These are phyloP conservation scores for Pherbina coryleti DNA, from an alignment of 2,888 invertebrate species.

Conservation along the genomic window DNA sequence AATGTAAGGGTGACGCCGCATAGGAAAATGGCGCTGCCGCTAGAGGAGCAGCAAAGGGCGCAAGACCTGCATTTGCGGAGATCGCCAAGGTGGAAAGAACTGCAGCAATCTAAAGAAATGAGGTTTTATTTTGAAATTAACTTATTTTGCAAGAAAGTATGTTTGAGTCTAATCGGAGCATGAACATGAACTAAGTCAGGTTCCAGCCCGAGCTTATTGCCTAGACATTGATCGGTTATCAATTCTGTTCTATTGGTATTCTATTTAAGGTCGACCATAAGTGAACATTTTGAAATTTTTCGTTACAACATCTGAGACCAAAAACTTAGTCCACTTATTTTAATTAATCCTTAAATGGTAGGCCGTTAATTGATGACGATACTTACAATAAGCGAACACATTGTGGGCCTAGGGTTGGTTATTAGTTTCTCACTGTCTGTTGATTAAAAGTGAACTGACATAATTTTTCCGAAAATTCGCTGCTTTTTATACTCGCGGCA, in stretches of 20 bases:
- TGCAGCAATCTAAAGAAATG: constrained; percentile 60
- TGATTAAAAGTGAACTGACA: constrained; percentile 70
- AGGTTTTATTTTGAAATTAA: not conserved
- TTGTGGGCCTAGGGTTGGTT: constrained; percentile 64
- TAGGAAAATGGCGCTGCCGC: constrained; percentile 40
- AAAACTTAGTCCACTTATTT: not conserved
- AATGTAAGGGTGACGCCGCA: constrained; percentile 42
- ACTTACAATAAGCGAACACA: constrained; percentile 70
- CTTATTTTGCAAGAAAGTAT: not conserved
- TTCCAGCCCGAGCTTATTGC: not conserved
- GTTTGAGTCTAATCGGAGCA: no score
- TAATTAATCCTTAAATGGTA: not conserved
- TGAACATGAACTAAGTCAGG: not conserved
- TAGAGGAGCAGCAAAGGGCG: constrained; percentile 56
- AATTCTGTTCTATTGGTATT: not conserved
- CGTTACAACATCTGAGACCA: not conserved
- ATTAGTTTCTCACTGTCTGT: constrained; percentile 67
- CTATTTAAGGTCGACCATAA: not conserved
- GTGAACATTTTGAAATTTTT: not conserved
- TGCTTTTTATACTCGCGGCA: constrained; percentile 64
- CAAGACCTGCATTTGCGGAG: constrained; percentile 64
- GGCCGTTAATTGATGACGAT: constrained; percentile 19
- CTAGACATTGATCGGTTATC: not conserved
- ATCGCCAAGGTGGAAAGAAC: constrained; percentile 67
- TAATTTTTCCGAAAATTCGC: constrained; percentile 58